A percentile compares a stretch with the other conserved stretches of the same genome.
Conservation (phyloP, 1,140 invertebrate genomes). For the Calephelis nemesis region DNA sequence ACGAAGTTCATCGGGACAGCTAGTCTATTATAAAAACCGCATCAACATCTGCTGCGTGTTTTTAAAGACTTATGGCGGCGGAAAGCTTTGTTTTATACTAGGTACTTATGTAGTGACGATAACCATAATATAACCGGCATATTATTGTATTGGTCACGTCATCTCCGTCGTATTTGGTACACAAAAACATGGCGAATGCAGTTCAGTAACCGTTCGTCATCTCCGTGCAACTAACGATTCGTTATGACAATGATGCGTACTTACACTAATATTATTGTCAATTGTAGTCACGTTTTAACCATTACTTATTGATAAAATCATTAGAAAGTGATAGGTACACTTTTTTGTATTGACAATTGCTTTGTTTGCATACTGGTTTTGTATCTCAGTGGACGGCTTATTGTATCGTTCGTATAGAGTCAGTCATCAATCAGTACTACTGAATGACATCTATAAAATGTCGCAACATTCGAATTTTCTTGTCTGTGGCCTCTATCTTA, state of each 20-base stretch:
- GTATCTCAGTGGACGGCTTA: not conserved
- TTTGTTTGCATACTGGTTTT: slow-evolving; percentile 6
- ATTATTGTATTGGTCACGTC: slow-evolving; percentile 1
- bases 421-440: not conserved
- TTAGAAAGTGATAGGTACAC: slow-evolving; percentile 6
- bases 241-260: slow-evolving; percentile 16
- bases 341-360: slow-evolving; percentile 10
- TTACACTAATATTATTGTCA: slow-evolving; percentile 15
- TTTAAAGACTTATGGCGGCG: too few species aligned
- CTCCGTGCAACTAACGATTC: slow-evolving; percentile 12
- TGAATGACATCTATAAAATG: not conserved
- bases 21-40: too few species aligned
- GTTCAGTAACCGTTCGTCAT: slow-evolving; percentile 15
- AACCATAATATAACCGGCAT: not conserved
- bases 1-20: too few species aligned
- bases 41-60: too few species aligned
- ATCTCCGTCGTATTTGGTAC: not conserved
- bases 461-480: not conserved
- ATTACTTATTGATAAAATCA: slow-evolving; percentile 16
- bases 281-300: slow-evolving; percentile 17
- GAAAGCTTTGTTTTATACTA: too few species aligned
- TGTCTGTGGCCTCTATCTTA: too few species aligned
- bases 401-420: not conserved
- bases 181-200: slow-evolving; percentile 3
- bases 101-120: not conserved